phyloP scores from a whole-genome alignment of 2,888 invertebrate species.

The Plebejus melissa region DNA sequence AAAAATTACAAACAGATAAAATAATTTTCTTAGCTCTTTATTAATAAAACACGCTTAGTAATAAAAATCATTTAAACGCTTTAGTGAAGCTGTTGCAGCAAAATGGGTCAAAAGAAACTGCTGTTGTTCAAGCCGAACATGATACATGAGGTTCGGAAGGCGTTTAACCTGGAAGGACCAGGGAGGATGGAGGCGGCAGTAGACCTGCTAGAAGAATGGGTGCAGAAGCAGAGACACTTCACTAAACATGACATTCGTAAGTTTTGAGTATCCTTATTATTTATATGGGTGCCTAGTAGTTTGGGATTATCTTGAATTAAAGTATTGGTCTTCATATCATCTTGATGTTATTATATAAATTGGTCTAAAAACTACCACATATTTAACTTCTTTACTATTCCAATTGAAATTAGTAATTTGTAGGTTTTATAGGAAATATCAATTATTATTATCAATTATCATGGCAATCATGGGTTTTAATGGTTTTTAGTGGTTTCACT shows the following conservation, averaged over 20 bases:
- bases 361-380: no score
- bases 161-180: conserved; percentile 5
- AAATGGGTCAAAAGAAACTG: conserved; percentile 8
- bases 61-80: background rate
- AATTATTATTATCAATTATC: no score
- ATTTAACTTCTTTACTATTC: no score
- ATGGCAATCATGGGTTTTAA: no score
- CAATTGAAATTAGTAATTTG: no score
- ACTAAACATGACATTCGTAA: conserved; percentile 3
- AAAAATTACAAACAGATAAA: background rate
- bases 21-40: background rate
- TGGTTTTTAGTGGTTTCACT: no score
- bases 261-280: background rate
- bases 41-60: no score
- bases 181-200: background rate
- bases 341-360: no score
- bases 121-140: background rate
- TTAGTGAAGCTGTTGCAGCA: background rate
- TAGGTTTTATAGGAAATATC: no score
- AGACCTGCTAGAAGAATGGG: background rate
- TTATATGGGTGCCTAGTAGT: background rate
- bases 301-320: no score
- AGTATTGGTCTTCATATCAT: no score
- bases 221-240: conserved; percentile 10
- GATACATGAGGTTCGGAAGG: background rate